These are phyloP conservation scores for Gymnobelideus leadbeateri DNA, from an alignment of 2,113 vertebrate species.

Conservation along the genomic window DNA sequence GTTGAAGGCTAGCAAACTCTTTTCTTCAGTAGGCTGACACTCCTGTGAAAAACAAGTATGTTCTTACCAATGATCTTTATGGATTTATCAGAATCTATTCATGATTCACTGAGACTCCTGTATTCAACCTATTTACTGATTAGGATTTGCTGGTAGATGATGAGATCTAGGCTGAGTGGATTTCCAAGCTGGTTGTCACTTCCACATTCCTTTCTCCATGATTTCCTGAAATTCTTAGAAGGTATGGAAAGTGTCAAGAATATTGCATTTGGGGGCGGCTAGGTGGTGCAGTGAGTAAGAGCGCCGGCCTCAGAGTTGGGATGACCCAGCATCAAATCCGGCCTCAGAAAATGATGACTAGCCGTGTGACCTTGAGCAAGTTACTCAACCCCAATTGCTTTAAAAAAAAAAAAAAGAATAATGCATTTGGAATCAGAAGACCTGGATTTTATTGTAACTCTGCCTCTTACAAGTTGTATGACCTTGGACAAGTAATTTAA, in stretches of 20 bases:
- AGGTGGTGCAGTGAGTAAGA: too few species aligned
- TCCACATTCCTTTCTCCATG: neutral
- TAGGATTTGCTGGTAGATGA: neutral
- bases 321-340: too few species aligned
- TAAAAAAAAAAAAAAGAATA: too few species aligned
- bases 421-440: neutral
- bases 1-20: neutral
- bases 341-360: too few species aligned
- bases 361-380: too few species aligned
- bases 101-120: neutral
- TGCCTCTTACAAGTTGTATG: neutral
- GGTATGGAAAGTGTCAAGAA: neutral
- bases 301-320: too few species aligned
- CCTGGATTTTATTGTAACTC: neutral
- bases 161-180: neutral
- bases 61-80: neutral
- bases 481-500: neutral
- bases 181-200: neutral
- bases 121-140: neutral
- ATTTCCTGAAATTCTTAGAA: neutral
- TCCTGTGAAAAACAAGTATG: neutral
- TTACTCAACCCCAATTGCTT: too few species aligned
- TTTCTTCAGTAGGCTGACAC: neutral
- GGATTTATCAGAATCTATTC: neutral
- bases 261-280: neutral